Evolutionary conservation across 2,113 vertebrate species (phyloP).

Genomic region (Poeciliopsis occidentalis): DNA sequence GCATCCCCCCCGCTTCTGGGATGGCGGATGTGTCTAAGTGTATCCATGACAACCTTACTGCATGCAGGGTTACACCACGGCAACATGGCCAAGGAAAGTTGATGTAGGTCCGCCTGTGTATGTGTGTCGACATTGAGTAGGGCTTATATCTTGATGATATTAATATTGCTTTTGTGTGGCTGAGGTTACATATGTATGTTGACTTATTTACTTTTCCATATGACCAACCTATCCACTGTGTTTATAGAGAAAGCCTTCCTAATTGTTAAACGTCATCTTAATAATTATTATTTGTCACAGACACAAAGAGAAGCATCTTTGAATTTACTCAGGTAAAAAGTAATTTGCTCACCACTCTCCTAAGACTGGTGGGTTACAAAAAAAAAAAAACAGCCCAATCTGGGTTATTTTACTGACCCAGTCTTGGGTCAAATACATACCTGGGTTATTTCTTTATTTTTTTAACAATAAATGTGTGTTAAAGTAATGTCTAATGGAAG

Average conservation of each 20-base stretch:
- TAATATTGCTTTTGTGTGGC: constrained; percentile 61
- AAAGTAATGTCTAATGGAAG: background rate
- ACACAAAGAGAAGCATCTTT: constrained; percentile 27
- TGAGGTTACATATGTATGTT: constrained; percentile 20
- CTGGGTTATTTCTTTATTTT: background rate
- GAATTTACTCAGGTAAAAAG: constrained; percentile 47
- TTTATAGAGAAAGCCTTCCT: constrained; percentile 9
- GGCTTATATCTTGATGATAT: constrained; percentile 59
- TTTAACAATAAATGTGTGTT: background rate
- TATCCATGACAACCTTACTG: constrained; percentile 87
- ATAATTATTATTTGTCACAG: constrained; percentile 22
- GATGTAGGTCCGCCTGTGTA: constrained; percentile 22
- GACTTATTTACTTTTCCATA: constrained; percentile 1
- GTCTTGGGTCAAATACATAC: background rate
- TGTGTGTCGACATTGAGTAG: constrained; percentile 46
- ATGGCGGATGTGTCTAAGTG: constrained; percentile 80
- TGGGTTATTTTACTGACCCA: too few species aligned
- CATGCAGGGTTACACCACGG: constrained; percentile 68
- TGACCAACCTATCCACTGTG: constrained; percentile 8
- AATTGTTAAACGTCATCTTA: constrained; percentile 17
- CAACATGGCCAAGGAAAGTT: constrained; percentile 68
- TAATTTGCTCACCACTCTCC: constrained; percentile 3
- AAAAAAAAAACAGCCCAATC: background rate
- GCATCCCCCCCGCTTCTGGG: constrained; percentile 79
- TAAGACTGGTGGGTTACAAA: background rate